A percentile compares a stretch with the other conserved stretches of the same genome.
Evolutionary conservation across 2,888 invertebrate genomes (phyloP).

Genomic region (Dynastes tityus): DNA sequence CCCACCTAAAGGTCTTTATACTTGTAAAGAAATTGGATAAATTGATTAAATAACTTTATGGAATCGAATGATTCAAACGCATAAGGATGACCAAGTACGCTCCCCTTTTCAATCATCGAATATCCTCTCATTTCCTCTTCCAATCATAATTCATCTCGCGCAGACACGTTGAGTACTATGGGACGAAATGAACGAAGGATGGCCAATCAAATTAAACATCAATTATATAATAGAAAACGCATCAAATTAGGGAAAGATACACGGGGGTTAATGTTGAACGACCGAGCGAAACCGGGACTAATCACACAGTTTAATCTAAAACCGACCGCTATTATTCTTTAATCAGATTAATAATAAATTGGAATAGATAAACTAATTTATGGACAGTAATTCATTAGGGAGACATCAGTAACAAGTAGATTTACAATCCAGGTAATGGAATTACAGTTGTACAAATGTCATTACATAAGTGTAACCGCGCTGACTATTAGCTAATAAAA

Average conservation of each 20-base stretch:
- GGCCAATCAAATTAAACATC: constrained; percentile 47
- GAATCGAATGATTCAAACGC: too few relatives aligned
- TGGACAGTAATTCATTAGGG: constrained; percentile 63
- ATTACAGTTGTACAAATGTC: constrained; percentile 70
- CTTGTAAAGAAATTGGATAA: too few relatives aligned
- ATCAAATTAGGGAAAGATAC: constrained; percentile 47
- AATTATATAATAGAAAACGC: constrained; percentile 47
- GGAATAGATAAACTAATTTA: constrained; percentile 59
- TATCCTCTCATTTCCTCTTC: constrained; percentile 6
- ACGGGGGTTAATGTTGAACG: constrained; percentile 28
- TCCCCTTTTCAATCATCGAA: constrained; percentile 15
- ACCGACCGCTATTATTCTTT: constrained; percentile 50
- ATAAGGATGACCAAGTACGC: not conserved
- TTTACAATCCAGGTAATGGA: constrained; percentile 70
- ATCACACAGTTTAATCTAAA: constrained; percentile 47
- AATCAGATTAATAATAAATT: constrained; percentile 57
- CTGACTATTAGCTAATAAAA: constrained; percentile 70
- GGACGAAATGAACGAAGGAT: constrained; percentile 39
- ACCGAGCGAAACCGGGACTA: constrained; percentile 19
- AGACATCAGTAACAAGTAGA: constrained; percentile 66
- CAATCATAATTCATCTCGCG: constrained; percentile 22
- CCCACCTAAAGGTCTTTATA: too few relatives aligned
- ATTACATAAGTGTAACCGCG: constrained; percentile 70
- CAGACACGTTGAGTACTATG: constrained; percentile 19
- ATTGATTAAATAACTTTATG: too few relatives aligned